These are phyloP conservation scores for Megaleporinus macrocephalus DNA, from an alignment of 2,113 vertebrate genomes.

Conservation along the genomic window DNA sequence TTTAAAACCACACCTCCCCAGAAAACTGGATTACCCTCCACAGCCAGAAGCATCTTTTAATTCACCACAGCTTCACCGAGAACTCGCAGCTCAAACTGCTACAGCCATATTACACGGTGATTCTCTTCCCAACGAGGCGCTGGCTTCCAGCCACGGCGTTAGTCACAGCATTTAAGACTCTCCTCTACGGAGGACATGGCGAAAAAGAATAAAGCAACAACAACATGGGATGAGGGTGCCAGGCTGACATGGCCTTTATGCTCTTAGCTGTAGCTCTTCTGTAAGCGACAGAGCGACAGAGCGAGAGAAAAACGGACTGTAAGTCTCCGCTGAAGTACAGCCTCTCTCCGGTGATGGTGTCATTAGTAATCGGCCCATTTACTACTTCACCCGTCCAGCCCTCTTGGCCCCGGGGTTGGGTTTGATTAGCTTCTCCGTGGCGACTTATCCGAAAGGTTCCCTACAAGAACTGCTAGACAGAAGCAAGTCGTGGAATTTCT, in stretches of 20 bases:
- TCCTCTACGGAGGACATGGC: background rate
- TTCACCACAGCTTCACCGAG: background rate
- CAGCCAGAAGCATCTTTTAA: background rate
- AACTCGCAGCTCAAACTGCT: conserved; percentile 3
- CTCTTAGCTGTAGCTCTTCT: background rate
- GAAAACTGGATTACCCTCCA: background rate
- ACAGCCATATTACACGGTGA: conserved; percentile 3
- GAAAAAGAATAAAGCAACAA: background rate
- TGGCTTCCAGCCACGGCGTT: conserved; percentile 10
- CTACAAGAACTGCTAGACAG: conserved; percentile 11
- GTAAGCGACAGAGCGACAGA: background rate
- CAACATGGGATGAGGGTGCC: background rate
- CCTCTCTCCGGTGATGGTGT: conserved; percentile 30
- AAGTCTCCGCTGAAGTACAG: conserved; percentile 34
- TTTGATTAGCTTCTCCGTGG: conserved; percentile 36
- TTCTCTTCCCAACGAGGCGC: background rate
- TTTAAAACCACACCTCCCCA: too few relatives aligned
- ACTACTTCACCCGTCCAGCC: conserved; percentile 22
- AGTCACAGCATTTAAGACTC: conserved; percentile 29
- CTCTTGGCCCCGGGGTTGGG: conserved; percentile 7
- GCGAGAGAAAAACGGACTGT: conserved; percentile 2
- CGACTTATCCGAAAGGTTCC: background rate
- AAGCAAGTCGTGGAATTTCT: background rate
- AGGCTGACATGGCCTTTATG: background rate
- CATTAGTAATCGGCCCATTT: conserved; percentile 44